Base-by-base conservation (phyloP, 2,113 vertebrate genomes). In the Rhabdomys dilectus region DNA sequence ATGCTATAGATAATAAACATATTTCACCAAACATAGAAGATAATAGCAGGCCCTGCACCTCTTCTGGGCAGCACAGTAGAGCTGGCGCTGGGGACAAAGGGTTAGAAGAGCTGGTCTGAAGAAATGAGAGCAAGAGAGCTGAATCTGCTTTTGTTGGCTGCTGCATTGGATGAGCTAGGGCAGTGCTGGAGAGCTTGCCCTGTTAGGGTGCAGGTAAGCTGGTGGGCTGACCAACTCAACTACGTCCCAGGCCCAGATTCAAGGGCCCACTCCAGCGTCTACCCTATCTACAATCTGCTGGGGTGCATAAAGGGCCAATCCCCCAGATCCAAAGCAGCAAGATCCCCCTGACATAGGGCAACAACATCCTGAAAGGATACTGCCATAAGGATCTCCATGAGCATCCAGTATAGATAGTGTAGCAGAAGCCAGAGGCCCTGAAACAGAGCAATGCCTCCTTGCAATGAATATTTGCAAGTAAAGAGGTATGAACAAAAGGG, bases 21-120 rank as follows among this genome's bases (percentile, higher is more conserved):
- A 56, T 19, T 64, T 95, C 48, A 68, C 15, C 7, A 91, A 92
- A 72, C 39, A 11, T 39, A 39, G 91, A 96, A 95, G 91, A 92
- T n/a, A 11, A 93, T 68, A 68, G 31, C 31, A 68, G 66, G 31
- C 4, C 31, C 66, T 34, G 31, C 12, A 68, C 31, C 31, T 68
- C 31, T 68, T 31, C 31, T 45, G 34, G 66, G 81, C 17, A 51
- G 62, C 64, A n/a, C 68, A 80, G 31, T 68, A 68, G 31, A 68
- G 31, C 31, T 16, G 12, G 66, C 15, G 1, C 5, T 68, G 13
- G 66, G 34, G 66, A 68, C 4, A 68, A 16, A 68, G 66, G 31
- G 31, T 68, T 34, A 34, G 31, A 34, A 34, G 66, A 34, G 4
- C 31, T 34, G 66, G 66, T 31, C 13, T 34, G 31, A 34, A 12